Conservation (phyloP, 2,888 invertebrate species). For the Andricus curvator region DNA sequence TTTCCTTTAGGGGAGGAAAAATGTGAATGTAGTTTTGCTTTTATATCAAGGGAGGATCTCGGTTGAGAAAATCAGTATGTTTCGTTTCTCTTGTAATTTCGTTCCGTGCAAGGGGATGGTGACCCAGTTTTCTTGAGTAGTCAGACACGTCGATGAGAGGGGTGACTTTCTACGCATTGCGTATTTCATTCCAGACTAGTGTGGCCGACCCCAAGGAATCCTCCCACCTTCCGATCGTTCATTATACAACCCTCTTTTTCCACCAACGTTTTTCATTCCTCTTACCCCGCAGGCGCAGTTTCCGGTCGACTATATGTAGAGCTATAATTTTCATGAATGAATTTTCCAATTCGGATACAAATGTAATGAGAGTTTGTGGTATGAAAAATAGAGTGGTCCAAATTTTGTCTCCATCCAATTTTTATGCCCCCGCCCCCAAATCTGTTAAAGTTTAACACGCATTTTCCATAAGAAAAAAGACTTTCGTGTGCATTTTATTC, state of each 20-base stretch:
- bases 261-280: conserved; percentile 9
- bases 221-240: conserved; percentile 6
- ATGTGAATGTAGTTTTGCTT: background rate
- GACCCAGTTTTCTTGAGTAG: conserved; percentile 68
- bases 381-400: background rate
- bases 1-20: background rate
- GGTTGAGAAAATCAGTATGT: background rate
- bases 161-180: conserved; percentile 69
- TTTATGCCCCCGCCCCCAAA: no score
- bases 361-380: background rate
- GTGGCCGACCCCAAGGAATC: conserved; percentile 45
- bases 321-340: background rate
- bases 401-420: background rate
- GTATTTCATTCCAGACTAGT: conserved; percentile 59
- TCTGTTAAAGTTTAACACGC: no score
- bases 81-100: conserved; percentile 36
- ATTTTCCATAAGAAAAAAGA: no score
- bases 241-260: conserved; percentile 14
- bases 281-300: background rate
- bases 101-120: conserved; percentile 48
- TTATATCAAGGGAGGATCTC: background rate
- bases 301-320: background rate
- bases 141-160: conserved; percentile 62
- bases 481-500: no score
- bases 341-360: background rate